Conservation (phyloP, 2,888 invertebrate genomes). For the Anoplius nigerrimus region DNA sequence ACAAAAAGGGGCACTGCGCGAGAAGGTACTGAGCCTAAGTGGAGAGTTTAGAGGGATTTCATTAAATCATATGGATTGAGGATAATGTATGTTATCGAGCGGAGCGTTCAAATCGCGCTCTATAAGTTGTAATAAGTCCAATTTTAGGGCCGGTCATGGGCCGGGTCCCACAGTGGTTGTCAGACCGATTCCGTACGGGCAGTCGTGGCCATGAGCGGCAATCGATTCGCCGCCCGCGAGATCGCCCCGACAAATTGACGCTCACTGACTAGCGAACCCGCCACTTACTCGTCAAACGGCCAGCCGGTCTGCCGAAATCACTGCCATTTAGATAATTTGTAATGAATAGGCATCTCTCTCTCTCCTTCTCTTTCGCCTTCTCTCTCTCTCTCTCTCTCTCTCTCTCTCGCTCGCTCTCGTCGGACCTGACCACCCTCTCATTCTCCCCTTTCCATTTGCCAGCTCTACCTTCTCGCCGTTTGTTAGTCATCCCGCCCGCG, state of each 20-base stretch:
- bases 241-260: constrained; percentile 43
- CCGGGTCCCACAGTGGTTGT: constrained; percentile 69
- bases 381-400: constrained; percentile 19
- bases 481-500: constrained; percentile 19
- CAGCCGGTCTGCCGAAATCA: constrained; percentile 76
- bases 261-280: constrained; percentile 71
- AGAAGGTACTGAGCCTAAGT: constrained; percentile 72
- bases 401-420: constrained; percentile 15
- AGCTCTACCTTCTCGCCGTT: constrained; percentile 22
- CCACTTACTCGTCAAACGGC: constrained; percentile 75
- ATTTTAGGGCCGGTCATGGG: constrained; percentile 74
- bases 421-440: not conserved
- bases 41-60: constrained; percentile 76
- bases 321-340: constrained; percentile 80
- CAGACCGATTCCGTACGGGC: constrained; percentile 36
- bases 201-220: not conserved
- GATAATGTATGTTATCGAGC: constrained; percentile 75
- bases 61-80: constrained; percentile 76
- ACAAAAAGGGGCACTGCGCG: constrained; percentile 45
- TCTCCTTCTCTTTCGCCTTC: constrained; percentile 49
- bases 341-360: constrained; percentile 77
- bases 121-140: constrained; percentile 76
- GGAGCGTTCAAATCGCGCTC: constrained; percentile 74
- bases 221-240: not conserved
- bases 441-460: constrained; percentile 1